Evolutionary conservation across 2,113 vertebrate genomes (phyloP).

Genomic region (Gila orcuttii): DNA sequence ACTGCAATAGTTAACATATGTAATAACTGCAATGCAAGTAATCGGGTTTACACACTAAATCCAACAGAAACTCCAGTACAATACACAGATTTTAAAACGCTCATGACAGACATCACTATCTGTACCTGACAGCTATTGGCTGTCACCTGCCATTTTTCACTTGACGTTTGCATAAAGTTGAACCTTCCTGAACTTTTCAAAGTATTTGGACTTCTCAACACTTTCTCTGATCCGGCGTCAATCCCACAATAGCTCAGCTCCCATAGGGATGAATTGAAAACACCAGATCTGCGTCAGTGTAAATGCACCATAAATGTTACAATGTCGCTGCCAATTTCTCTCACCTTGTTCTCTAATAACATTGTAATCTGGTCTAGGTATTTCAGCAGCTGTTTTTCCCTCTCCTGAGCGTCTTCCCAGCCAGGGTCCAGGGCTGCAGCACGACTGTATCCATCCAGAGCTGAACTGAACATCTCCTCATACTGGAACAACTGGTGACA

Average conservation of each 20-base stretch:
- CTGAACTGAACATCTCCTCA: slow-evolving; percentile 86
- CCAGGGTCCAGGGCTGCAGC: slow-evolving; percentile 82
- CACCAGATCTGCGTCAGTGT: not conserved
- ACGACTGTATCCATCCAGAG: slow-evolving; percentile 81
- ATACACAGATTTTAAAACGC: not conserved
- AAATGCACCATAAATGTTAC: not conserved
- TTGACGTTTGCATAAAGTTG: not conserved
- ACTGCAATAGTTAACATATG: not conserved
- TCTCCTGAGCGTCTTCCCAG: slow-evolving; percentile 79
- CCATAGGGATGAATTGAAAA: not conserved
- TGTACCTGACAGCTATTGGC: not conserved
- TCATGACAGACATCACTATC: not conserved
- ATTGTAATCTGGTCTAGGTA: slow-evolving; percentile 81
- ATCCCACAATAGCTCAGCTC: not conserved
- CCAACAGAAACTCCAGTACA: not conserved
- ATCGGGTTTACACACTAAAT: not conserved
- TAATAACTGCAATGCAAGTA: not conserved
- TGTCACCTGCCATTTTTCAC: not conserved
- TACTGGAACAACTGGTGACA: slow-evolving; percentile 82
- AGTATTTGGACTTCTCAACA: not conserved
- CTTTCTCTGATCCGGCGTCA: too few species aligned
- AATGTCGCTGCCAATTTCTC: not conserved
- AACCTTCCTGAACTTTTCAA: not conserved
- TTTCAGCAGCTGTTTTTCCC: slow-evolving; percentile 82
- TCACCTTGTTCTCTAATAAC: slow-evolving; percentile 85